Base-by-base conservation (phyloP, 2,888 invertebrate species). In the Urechis unicinctus region DNA sequence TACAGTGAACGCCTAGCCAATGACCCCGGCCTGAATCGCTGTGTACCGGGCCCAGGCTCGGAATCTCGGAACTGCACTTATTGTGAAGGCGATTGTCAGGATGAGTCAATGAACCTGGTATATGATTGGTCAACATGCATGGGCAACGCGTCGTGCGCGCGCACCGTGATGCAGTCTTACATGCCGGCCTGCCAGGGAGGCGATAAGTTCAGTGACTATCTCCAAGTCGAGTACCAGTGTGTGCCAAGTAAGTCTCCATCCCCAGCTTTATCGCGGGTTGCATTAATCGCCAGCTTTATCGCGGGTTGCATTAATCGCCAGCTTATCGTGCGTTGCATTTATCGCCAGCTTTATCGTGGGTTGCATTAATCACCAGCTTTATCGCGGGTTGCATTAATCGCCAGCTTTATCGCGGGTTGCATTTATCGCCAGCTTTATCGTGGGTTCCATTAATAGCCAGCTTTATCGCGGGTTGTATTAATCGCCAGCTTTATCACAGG, bases 91-190 rank as follows among this genome's bases (percentile, higher is more conserved):
- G 62, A 62, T 56, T 62, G 62, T 43, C 51, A 59, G 36, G 62
- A 62, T 21, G 62, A 62, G 29, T 55, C 55, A 1, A 62, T 61
- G 62, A 60, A 62, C 53, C 57, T 57, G 31, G 59, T 61, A 25
- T 62, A 62, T 36, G 62, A 62, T 44, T 62, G 62, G 62, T 59
- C 59, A 4, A 61, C 62, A 2, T 62, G 62, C 42, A 58, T 61
- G 54, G 62, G 62, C 36, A 61, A 61, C 53, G 52, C 53, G 6
- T 57, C 60, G 17, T 61, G 62, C 48, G 30, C 44, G 13, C 46
- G 61, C 2, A 61, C 61, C 1, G 61, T 61, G 31, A 61, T 60
- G 61, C 61, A 61, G 58, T 56, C 56, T 1, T 60, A 60, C 51
- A 61, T 61, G 60, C 60, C 60, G 30, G 50, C 56, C 0, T 61